Evolutionary conservation across 2,888 invertebrate genomes (phyloP), one percentile per base, ranked within the genome.

Genomic region (Conops quadrifasciatus): DNA sequence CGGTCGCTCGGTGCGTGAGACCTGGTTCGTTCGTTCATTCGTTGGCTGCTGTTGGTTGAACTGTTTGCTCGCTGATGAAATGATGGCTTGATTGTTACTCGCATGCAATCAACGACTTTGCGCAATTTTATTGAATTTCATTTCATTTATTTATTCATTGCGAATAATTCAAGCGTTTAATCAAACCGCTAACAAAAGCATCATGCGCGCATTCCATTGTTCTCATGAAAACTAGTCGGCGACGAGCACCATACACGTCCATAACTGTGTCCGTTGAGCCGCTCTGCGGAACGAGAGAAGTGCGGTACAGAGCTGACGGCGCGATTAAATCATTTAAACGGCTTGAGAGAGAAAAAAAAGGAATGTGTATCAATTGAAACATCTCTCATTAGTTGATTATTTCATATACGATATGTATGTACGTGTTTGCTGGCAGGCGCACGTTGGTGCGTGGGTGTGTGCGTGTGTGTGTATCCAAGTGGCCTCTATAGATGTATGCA

Each of bases 131-230:
- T 28, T n/a, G 19, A 59, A 67, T 67, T 45, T 67, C 30, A 59
- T 59, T 59, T 58, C 36, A 28, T 43, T 49, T 67, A 59, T 59
- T 67, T 47, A 67, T 59, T 59, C 47, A 67, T 45, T 59, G 59
- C n/a, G 21, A 67, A 67, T 67, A 67, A 59, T 60, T 59, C 59
- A 49, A 59, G 67, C 67, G 67, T 47, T 59, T 67, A 59, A 67
- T 67, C 67, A 67, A 67, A 59, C 67, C 21, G 47, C 67, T 21
- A 56, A 45, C 26, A 67, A 66, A 26, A 43, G 47, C 47, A 53
- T 21, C 36, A 11, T 21, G 66, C 19, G 51, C 66, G 19, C 43
- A 62, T 47, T 43, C 36, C 36, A 16, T 30, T 60, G n/a, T 21
- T n/a, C 16, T n/a, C 16, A 1, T n/a, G 62, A 13, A 62, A 43